Conservation (phyloP, 2,888 invertebrate genomes). For the Notodonta ziczac region DNA sequence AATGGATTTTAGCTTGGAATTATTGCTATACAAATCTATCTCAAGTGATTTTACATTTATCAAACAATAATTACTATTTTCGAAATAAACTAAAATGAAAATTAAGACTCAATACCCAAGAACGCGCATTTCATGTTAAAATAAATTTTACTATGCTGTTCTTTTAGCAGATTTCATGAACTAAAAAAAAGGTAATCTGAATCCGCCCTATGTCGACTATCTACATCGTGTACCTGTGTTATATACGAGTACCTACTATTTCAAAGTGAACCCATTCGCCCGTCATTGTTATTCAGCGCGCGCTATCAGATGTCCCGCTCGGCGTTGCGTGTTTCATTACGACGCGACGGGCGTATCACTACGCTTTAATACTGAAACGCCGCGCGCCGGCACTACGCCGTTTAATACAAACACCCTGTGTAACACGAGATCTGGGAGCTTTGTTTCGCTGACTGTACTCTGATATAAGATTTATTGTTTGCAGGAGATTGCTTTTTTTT, state of each 20-base stretch:
- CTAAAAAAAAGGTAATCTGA: too few species aligned
- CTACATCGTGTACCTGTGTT: background rate
- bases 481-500: too few species aligned
- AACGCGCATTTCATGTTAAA: too few species aligned
- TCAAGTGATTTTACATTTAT: too few species aligned
- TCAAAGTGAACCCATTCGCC: background rate
- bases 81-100: too few species aligned
- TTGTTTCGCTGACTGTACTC: background rate
- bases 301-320: conserved; percentile 25
- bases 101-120: too few species aligned
- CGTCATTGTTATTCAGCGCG: conserved; percentile 2
- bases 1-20: too few species aligned
- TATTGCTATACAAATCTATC: too few species aligned
- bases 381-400: conserved; percentile 4
- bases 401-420: conserved; percentile 1
- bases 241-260: background rate
- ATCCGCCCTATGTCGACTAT: too few species aligned
- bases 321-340: conserved; percentile 17
- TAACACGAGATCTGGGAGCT: background rate
- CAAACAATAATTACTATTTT: too few species aligned
- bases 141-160: too few species aligned
- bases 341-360: conserved; percentile 9
- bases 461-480: background rate
- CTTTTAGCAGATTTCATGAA: too few species aligned
- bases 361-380: background rate